Conservation (phyloP, 2,888 invertebrate species). For the Dorcus hopei region DNA sequence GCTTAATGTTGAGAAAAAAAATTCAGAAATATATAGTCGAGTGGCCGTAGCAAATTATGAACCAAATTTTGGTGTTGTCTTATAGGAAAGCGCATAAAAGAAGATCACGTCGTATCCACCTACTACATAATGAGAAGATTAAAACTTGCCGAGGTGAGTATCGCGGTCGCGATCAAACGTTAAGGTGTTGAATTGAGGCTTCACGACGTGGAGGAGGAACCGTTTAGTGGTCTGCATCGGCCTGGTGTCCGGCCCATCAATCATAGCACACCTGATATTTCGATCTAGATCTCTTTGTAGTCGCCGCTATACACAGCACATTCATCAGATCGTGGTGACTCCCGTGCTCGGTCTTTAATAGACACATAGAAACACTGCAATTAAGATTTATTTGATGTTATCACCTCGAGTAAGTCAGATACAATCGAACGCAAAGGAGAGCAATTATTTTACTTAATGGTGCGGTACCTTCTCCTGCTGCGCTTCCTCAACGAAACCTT, state of each 20-base stretch:
- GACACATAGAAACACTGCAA: constrained; percentile 8
- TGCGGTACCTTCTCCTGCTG: too few species aligned
- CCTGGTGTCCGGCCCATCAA: constrained; percentile 42
- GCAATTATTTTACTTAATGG: constrained; percentile 5
- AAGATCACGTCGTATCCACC: constrained; percentile 33
- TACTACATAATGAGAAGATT: constrained; percentile 44
- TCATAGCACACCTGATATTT: constrained; percentile 45
- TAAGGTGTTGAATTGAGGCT: constrained; percentile 48
- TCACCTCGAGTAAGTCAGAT: background rate
- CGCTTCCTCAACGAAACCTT: background rate
- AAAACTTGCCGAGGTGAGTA: constrained; percentile 38
- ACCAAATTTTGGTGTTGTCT: background rate
- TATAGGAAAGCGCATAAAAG: constrained; percentile 2
- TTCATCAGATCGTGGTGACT: constrained; percentile 10
- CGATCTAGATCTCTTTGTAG: constrained; percentile 43
- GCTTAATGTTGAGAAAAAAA: too few species aligned
- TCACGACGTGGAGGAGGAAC: constrained; percentile 40
- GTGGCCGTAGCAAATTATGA: background rate
- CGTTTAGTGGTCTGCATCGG: constrained; percentile 38
- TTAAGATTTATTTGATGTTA: constrained; percentile 19
- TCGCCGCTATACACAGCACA: constrained; percentile 23
- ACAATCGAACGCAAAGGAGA: background rate
- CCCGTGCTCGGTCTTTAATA: constrained; percentile 4
- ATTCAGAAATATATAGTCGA: too few species aligned
- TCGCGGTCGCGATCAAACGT: constrained; percentile 43